These are phyloP conservation scores for Eulemur mongoz DNA, from an alignment of 2,797 vertebrate genomes.

Conservation along the genomic window DNA sequence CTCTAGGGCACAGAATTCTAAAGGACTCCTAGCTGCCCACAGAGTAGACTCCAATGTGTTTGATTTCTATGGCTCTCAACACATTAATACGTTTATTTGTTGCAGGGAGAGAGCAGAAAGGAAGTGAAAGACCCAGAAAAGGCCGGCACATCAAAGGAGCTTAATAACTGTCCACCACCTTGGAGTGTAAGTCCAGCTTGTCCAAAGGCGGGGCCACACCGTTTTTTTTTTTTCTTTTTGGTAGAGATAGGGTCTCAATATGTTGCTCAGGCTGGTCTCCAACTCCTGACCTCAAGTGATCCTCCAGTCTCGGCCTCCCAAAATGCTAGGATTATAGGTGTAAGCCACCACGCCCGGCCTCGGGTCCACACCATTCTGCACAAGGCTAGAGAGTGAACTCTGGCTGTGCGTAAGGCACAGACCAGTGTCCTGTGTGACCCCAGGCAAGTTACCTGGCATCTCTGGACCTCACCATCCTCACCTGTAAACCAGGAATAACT, in stretches of 20 bases:
- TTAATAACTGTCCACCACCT: too few species aligned
- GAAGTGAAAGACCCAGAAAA: not conserved
- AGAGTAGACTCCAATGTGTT: not conserved
- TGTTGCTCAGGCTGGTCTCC: too few species aligned
- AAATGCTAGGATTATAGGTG: too few species aligned
- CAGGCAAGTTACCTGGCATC: not conserved
- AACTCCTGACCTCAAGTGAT: too few species aligned
- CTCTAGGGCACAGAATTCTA: not conserved
- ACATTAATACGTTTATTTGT: too few species aligned
- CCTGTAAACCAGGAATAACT: not conserved
- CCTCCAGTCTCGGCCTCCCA: too few species aligned
- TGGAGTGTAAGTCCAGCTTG: fast-evolving
- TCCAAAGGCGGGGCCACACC: not conserved
- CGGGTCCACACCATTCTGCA: not conserved
- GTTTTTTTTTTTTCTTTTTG: too few species aligned
- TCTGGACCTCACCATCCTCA: not conserved
- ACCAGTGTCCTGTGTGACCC: not conserved
- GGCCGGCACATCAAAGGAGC: fast-evolving
- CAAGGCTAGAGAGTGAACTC: not conserved
- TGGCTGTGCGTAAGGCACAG: too few species aligned
- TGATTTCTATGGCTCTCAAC: not conserved
- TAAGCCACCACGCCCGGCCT: too few species aligned
- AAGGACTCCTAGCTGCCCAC: not conserved
- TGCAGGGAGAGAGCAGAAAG: not conserved
- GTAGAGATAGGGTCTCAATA: too few species aligned